These are phyloP conservation scores for Falco berigora DNA, from an alignment of 2,797 vertebrate species.

Conservation along the genomic window DNA sequence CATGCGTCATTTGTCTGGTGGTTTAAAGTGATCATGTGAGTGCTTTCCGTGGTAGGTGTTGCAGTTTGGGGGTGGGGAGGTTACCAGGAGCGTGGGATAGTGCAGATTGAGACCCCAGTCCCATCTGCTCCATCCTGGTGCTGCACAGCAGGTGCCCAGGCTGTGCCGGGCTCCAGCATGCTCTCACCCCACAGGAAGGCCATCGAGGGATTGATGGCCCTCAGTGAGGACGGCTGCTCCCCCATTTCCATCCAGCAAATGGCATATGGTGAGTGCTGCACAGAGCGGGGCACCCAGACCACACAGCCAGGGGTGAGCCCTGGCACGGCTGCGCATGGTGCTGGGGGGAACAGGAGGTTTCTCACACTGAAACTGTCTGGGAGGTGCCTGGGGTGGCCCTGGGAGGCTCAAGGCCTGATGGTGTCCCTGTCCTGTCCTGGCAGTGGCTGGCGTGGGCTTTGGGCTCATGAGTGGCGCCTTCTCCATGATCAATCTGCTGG, in stretches of 20 bases:
- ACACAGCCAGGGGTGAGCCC: accelerated
- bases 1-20: background rate
- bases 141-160: too few relatives aligned
- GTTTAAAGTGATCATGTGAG: accelerated
- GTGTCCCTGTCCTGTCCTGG: background rate
- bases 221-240: constrained; percentile 78
- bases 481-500: constrained; percentile 82
- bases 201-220: constrained; percentile 76
- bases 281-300: background rate
- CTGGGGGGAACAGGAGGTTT: background rate
- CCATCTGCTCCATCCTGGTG: background rate
- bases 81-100: background rate
- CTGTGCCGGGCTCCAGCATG: background rate
- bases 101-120: background rate
- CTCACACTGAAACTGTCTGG: accelerated
- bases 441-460: constrained; percentile 80
- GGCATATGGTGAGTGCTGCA: constrained; percentile 75
- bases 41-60: background rate
- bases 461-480: constrained; percentile 83
- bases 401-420: background rate
- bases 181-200: constrained; percentile 72
- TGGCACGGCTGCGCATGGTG: background rate
- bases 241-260: constrained; percentile 81
- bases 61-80: accelerated
- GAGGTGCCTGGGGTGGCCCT: background rate